Percentiles rank a stretch among this genome's conserved stretches.
Conservation (phyloP, 2,113 vertebrate species). For the Mirza zaza region DNA sequence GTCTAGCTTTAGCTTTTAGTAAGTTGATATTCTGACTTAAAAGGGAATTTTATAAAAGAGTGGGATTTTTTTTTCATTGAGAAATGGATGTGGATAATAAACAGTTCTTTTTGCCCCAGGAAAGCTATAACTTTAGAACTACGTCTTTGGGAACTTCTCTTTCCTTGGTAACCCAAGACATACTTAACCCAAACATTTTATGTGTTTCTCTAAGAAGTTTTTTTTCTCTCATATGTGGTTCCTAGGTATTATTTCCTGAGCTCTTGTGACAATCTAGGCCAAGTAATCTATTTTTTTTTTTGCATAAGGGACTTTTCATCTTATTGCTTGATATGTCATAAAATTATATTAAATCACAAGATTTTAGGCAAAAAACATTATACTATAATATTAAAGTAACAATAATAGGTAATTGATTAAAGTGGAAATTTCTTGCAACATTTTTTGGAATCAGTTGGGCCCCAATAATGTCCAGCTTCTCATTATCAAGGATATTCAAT, state of each 20-base stretch:
- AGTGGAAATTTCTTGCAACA: neutral
- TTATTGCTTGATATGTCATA: neutral
- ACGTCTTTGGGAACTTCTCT: neutral
- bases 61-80: neutral
- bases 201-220: neutral
- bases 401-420: neutral
- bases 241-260: neutral
- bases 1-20: neutral
- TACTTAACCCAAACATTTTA: neutral
- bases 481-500: neutral
- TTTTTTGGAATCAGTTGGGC: neutral
- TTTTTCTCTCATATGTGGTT: neutral
- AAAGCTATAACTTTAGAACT: neutral
- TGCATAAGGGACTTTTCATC: neutral
- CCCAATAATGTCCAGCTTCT: neutral
- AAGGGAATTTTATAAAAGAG: neutral
- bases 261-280: neutral
- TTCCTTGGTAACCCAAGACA: neutral
- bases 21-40: constrained; percentile 30
- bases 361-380: neutral
- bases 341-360: neutral
- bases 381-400: neutral
- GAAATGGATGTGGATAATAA: neutral
- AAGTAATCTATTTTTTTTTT: neutral
- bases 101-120: too few species aligned